Conservation (phyloP, 2,888 invertebrate genomes). For the Drosophila demipolita region DNA sequence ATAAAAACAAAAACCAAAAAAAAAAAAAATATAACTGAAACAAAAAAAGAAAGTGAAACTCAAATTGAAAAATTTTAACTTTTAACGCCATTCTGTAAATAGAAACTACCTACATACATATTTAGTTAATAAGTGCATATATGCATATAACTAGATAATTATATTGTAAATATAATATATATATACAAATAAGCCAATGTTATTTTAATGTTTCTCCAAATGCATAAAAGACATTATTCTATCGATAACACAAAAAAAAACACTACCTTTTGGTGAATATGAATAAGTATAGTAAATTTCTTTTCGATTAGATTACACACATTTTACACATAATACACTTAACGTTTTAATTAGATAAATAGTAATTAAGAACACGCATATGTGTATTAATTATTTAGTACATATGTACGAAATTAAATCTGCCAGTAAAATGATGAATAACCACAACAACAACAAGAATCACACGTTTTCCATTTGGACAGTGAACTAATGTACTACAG, state of each 20-base stretch:
- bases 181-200: conserved; percentile 35
- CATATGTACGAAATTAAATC: conserved; percentile 63
- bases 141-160: conserved; percentile 32
- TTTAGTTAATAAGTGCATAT: conserved; percentile 6
- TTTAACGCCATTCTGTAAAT: conserved; percentile 61
- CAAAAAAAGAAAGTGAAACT: conserved; percentile 35
- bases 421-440: conserved; percentile 68
- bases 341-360: conserved; percentile 46
- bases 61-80: conserved; percentile 59
- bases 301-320: conserved; percentile 17
- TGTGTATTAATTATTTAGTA: conserved; percentile 23
- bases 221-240: conserved; percentile 72
- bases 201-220: conserved; percentile 68
- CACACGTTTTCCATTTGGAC: conserved; percentile 79
- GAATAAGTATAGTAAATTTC: not conserved
- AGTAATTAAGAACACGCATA: conserved; percentile 8
- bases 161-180: conserved; percentile 29
- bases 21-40: conserved; percentile 19
- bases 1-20: conserved; percentile 13
- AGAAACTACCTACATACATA: conserved; percentile 19
- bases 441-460: conserved; percentile 69
- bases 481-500: conserved; percentile 77
- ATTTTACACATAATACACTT: conserved; percentile 18
- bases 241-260: conserved; percentile 33
- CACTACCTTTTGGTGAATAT: conserved; percentile 9